Evolutionary conservation across 2,797 vertebrate species (phyloP).

Genomic region (Spinibarbus caldwelli): DNA sequence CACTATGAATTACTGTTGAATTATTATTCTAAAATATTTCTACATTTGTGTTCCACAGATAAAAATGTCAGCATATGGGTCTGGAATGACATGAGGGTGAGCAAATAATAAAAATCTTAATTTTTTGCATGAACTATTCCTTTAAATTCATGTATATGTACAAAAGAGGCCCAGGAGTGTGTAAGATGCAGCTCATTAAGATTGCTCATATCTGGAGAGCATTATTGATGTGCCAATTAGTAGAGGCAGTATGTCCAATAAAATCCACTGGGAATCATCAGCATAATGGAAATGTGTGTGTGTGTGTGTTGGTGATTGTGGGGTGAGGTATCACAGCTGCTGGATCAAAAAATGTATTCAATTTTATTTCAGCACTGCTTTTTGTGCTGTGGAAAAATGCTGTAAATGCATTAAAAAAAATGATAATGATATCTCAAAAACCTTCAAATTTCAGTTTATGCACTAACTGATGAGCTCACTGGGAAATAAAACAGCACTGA

Average conservation of each 20-base stretch:
- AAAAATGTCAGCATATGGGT: background rate
- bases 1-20: background rate
- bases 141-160: constrained; percentile 34
- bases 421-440: constrained; percentile 14
- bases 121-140: constrained; percentile 1
- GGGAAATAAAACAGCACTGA: constrained; percentile 15
- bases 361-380: background rate
- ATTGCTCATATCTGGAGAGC: constrained; percentile 61
- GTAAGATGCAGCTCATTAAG: constrained; percentile 70
- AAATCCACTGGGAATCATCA: constrained; percentile 73
- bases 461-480: constrained; percentile 1
- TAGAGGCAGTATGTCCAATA: constrained; percentile 73
- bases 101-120: background rate
- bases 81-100: background rate
- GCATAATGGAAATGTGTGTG: constrained; percentile 70
- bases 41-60: background rate
- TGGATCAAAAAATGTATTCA: background rate
- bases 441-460: constrained; percentile 7
- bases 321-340: background rate
- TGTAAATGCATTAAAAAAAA: constrained; percentile 2
- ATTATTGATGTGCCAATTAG: constrained; percentile 87
- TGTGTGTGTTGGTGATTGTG: constrained; percentile 10
- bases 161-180: constrained; percentile 68
- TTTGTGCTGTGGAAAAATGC: background rate
- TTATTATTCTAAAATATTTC: background rate